phyloP scores from a whole-genome alignment of 2,888 invertebrate species.

The Allacma fusca region DNA sequence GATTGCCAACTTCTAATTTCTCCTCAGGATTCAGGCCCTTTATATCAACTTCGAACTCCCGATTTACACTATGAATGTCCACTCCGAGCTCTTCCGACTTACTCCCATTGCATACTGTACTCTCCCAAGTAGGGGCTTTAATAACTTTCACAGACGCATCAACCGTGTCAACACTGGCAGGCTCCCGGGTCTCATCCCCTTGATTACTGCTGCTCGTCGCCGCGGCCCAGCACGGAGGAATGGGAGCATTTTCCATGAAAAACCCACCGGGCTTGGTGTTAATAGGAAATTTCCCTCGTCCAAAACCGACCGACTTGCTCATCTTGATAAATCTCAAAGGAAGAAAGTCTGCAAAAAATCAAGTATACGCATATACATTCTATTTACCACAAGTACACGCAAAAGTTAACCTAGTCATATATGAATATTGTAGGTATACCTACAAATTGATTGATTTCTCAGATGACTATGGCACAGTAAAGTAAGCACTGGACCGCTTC shows the following conservation, averaged over 20 bases:
- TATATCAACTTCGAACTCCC: neutral
- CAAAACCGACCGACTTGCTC: neutral
- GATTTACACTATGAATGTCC: neutral
- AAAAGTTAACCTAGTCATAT: no score
- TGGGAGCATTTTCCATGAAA: constrained; percentile 20
- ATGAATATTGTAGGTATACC: no score
- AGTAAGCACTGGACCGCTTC: no score
- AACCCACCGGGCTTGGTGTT: neutral
- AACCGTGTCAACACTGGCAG: neutral
- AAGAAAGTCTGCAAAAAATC: no score
- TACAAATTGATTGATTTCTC: no score
- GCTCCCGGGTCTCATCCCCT: neutral
- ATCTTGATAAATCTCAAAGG: neutral
- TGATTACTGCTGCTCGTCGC: neutral
- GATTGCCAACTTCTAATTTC: neutral
- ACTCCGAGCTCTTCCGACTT: neutral
- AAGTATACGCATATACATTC: no score
- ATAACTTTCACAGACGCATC: constrained; percentile 3
- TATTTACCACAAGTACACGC: no score
- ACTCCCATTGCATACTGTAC: neutral
- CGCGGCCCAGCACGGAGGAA: constrained; percentile 7
- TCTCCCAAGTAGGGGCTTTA: neutral
- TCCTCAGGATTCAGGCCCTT: constrained; percentile 9
- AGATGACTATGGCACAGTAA: no score
- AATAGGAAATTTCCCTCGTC: neutral